A percentile compares a stretch with the other conserved stretches of the same genome.
Conservation (phyloP, 2,888 invertebrate species). For the Sycophila texana region DNA sequence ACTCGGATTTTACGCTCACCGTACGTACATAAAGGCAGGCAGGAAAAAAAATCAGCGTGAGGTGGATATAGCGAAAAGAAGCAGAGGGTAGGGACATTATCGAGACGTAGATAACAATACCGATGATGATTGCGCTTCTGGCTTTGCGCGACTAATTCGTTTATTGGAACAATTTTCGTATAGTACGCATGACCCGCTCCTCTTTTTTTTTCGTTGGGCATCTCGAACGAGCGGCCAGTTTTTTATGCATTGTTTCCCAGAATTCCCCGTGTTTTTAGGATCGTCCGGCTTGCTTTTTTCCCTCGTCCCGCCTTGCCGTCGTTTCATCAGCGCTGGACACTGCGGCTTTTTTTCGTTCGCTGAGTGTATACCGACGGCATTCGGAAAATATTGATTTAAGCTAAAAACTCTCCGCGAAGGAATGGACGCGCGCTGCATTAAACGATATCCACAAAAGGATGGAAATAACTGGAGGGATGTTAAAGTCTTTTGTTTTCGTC, state of each 20-base stretch:
- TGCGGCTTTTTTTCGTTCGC: neutral
- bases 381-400: conserved; percentile 15
- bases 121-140: conserved; percentile 31
- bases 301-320: neutral
- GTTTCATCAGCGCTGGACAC: no score
- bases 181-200: neutral
- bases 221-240: conserved; percentile 2
- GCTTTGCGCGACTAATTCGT: conserved; percentile 21
- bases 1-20: neutral
- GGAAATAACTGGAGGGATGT: no score
- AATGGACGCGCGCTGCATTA: neutral
- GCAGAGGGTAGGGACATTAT: neutral
- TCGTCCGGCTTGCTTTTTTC: neutral
- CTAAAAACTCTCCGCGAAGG: neutral
- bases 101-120: conserved; percentile 13
- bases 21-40: neutral
- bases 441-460: no score
- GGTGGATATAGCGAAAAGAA: neutral
- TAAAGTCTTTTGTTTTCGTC: no score
- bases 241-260: conserved; percentile 22
- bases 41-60: neutral
- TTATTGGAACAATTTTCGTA: conserved; percentile 21
- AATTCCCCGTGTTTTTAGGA: neutral
- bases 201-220: neutral
- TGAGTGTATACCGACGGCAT: neutral